These are phyloP conservation scores for Epizoanthus fatuus DNA, from an alignment of 92 coral and sea anemone genomes.

Conservation along the genomic window DNA sequence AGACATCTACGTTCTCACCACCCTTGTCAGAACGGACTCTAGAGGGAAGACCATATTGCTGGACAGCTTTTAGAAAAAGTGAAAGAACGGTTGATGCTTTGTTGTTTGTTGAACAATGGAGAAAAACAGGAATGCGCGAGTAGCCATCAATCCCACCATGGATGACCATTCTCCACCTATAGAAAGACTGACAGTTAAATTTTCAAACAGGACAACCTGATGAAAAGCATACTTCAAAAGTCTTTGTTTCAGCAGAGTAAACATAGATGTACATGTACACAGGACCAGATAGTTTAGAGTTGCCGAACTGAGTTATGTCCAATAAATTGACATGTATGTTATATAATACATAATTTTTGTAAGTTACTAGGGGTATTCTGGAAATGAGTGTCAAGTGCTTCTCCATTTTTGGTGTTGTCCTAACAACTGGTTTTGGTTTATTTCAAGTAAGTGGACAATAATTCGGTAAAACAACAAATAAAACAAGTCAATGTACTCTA, in stretches of 20 bases:
- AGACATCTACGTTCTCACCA: not conserved
- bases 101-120: slow-evolving; percentile 1
- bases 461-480: too few relatives aligned
- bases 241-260: slow-evolving; percentile 1
- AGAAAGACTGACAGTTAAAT: not conserved
- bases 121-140: not conserved
- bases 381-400: too few relatives aligned
- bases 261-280: slow-evolving; percentile 1
- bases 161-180: not conserved
- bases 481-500: too few relatives aligned
- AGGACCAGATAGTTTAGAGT: slow-evolving; percentile 6
- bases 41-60: slow-evolving; percentile 7
- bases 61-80: not conserved
- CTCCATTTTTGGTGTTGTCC: too few relatives aligned
- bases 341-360: too few relatives aligned
- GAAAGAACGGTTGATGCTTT: not conserved
- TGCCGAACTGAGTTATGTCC: slow-evolving; percentile 5
- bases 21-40: not conserved
- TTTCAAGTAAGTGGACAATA: too few relatives aligned
- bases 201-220: too few relatives aligned
- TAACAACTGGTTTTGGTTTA: too few relatives aligned
- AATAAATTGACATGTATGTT: not conserved
- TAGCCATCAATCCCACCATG: not conserved
- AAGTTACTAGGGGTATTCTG: too few relatives aligned
- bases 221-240: not conserved